Conservation (phyloP, 2,888 invertebrate genomes). For the Petrolisthes manimaculis region DNA sequence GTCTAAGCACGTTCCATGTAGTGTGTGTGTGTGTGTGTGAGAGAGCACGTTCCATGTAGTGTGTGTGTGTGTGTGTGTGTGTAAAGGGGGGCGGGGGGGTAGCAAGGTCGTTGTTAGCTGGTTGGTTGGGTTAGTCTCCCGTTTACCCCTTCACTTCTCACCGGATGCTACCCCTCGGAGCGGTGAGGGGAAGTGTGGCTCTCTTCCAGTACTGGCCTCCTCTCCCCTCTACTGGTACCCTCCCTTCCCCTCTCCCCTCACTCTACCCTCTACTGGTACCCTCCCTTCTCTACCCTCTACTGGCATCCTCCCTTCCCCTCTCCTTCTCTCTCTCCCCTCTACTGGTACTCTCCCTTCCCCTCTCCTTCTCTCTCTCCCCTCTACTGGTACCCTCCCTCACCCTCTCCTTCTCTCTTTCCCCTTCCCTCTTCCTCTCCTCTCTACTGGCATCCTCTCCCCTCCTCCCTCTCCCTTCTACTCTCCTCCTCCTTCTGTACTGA, state of each 20-base stretch:
- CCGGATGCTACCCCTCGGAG: slow-evolving; percentile 42
- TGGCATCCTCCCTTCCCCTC: neutral
- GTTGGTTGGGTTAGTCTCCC: neutral
- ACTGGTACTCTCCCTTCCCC: neutral
- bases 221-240: neutral
- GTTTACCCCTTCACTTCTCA: slow-evolving; percentile 24
- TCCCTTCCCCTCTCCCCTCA: neutral
- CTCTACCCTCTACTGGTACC: neutral
- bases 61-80: neutral
- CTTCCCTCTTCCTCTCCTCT: too few species aligned
- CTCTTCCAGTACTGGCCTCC: slow-evolving; percentile 31
- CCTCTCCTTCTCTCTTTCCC: neutral
- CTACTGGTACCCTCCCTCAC: neutral
- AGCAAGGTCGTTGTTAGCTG: too few species aligned
- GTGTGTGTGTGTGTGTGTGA: neutral
- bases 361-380: neutral
- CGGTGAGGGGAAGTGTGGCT: slow-evolving; percentile 38
- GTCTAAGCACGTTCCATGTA: too few species aligned
- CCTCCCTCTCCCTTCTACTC: neutral
- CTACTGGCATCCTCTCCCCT: neutral
- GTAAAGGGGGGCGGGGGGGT: neutral
- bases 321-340: neutral
- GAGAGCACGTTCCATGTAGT: too few species aligned
- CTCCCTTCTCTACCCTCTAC: neutral
- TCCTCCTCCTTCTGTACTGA: neutral